Conservation (phyloP, 2,888 invertebrate species). For the Watsonalla cultraria region DNA sequence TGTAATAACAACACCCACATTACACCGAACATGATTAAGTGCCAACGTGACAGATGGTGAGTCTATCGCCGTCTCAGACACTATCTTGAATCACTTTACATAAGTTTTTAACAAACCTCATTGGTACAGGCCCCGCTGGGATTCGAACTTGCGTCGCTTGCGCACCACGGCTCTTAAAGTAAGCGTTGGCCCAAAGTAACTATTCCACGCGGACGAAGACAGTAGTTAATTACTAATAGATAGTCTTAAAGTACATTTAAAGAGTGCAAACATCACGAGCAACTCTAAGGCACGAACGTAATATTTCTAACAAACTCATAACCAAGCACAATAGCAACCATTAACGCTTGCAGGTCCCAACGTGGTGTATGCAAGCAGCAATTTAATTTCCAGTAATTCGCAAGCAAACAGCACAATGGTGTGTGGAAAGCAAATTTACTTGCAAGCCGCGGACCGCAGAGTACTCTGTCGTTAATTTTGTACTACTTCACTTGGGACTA, state of each 20-base stretch:
- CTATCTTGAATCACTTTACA: too few species aligned
- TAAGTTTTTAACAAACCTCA: too few species aligned
- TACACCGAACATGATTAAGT: too few species aligned
- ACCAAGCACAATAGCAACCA: not conserved
- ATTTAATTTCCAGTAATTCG: conserved; percentile 7
- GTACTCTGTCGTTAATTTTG: not conserved
- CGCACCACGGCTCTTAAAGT: too few species aligned
- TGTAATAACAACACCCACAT: too few species aligned
- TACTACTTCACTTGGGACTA: conserved; percentile 1
- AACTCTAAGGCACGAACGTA: not conserved
- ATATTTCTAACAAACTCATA: not conserved
- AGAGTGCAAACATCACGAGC: not conserved
- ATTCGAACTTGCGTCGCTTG: too few species aligned
- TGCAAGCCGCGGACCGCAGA: not conserved
- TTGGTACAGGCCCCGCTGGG: too few species aligned
- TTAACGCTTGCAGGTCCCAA: not conserved
- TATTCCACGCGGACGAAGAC: too few species aligned
- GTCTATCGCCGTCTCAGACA: too few species aligned
- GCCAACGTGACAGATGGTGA: too few species aligned
- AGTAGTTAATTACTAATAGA: not conserved
- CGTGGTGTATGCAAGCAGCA: not conserved
- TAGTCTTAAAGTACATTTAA: not conserved
- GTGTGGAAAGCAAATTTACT: conserved; percentile 3
- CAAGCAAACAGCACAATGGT: conserved; percentile 2
- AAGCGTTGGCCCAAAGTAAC: too few species aligned